Evolutionary conservation across 2,888 invertebrate genomes (phyloP), one percentile per base, ranked within the genome.

Genomic region (Tachystola acroxantha): DNA sequence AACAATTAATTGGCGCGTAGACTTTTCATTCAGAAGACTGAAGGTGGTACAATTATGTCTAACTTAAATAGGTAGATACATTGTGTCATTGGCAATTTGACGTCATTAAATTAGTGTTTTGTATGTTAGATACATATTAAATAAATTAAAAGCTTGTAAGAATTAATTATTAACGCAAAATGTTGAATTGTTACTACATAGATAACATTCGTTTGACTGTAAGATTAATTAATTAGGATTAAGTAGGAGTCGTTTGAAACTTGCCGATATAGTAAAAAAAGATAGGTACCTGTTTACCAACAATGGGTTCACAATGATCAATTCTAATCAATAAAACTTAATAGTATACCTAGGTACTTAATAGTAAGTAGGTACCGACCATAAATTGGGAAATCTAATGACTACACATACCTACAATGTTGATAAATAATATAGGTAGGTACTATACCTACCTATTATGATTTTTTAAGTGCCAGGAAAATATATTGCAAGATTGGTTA

Each of bases 21-120:
- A 26, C n/a, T 10, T n/a, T n/a, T n/a, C 10, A 10, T 3, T 5
- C n/a, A 7, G 7, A 28, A 28, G 28, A 28, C 28, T 28, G 11
- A 11, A 30, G 30, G 16, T 30, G 30, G 7, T 30, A 30, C 9
- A 19, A 14, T 30, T 30, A 5, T 29, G 14, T 10, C 27, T 27
- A 7, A 9, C 5, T 12, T 10, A 27, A 27, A 27, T 11, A 27
- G 10, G 7, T 20, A 20, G 9, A 20, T 20, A n/a, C 25, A 12
- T 27, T 12, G 39, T 65, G 72, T 75, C 70, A 74, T 75, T 75
- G 73, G 71, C 71, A 73, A 73, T 65, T 58, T 39, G 59, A 57
- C 35, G 58, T 57, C 57, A 59, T 43, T 38, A n/a, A n/a, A 33
- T 48, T 41, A 36, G 13, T 42, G 33, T 37, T 29, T 36, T 40